These are phyloP conservation scores for Poecile atricapillus DNA, from an alignment of 2,113 vertebrate species.

Conservation along the genomic window DNA sequence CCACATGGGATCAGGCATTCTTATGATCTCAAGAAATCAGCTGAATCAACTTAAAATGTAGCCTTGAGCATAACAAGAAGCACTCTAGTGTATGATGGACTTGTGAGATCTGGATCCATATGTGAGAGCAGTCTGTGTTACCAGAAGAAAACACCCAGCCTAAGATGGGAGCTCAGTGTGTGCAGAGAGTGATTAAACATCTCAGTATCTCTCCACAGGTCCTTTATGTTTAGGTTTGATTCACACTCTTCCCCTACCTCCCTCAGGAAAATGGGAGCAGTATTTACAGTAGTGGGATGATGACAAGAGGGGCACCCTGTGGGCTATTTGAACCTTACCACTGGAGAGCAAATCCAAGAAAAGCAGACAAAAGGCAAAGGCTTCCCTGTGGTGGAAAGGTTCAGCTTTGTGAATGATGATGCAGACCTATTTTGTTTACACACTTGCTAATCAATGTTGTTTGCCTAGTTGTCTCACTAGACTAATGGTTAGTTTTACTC, in stretches of 20 bases:
- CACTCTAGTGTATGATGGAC: neutral
- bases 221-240: neutral
- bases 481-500: constrained; percentile 11
- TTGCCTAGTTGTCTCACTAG: neutral
- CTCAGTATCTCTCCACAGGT: neutral
- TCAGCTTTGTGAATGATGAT: neutral
- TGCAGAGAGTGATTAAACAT: neutral
- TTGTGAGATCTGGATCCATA: neutral
- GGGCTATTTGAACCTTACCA: neutral
- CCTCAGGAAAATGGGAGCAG: neutral
- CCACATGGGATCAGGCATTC: neutral
- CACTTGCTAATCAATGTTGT: constrained; percentile 2
- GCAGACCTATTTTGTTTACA: constrained; percentile 6
- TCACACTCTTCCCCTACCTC: neutral
- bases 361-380: neutral
- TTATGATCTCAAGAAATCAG: neutral
- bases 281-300: neutral
- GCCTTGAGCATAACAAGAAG: neutral
- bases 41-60: neutral
- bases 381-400: neutral
- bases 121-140: neutral
- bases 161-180: neutral
- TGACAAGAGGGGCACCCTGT: neutral
- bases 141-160: neutral
- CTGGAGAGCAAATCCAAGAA: neutral